Evolutionary conservation across 2,113 vertebrate genomes (phyloP).

Genomic region (Macaca mulatta): DNA sequence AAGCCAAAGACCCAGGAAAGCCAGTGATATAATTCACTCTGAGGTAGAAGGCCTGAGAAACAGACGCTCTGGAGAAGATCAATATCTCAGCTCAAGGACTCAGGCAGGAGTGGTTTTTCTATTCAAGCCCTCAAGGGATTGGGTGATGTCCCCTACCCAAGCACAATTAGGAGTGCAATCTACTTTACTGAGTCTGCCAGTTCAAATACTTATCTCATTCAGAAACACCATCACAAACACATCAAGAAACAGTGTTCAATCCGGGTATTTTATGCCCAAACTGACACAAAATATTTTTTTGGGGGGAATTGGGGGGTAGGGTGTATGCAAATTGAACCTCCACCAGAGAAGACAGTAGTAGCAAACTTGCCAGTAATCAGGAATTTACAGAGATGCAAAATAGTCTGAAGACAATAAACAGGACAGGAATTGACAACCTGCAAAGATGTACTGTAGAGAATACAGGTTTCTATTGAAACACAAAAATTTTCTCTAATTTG

Average conservation of each 20-base stretch:
- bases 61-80: not conserved
- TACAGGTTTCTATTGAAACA: not conserved
- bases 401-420: not conserved
- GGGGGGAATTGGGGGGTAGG: too few species aligned
- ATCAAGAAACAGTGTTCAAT: not conserved
- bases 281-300: not conserved
- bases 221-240: not conserved
- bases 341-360: not conserved
- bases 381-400: not conserved
- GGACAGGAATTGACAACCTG: not conserved
- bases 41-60: not conserved
- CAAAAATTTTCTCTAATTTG: not conserved
- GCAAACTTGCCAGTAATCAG: not conserved
- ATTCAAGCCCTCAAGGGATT: not conserved
- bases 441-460: not conserved
- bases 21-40: not conserved
- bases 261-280: not conserved
- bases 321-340: not conserved
- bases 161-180: fast-evolving
- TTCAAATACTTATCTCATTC: not conserved
- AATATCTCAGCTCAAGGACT: not conserved
- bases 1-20: not conserved
- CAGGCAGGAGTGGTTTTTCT: not conserved
- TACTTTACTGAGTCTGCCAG: not conserved
- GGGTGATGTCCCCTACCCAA: not conserved